A percentile compares a stretch with the other conserved stretches of the same genome.
These are phyloP conservation scores for Helicoverpa armigera DNA, from an alignment of 1,140 invertebrate genomes.

Conservation along the genomic window DNA sequence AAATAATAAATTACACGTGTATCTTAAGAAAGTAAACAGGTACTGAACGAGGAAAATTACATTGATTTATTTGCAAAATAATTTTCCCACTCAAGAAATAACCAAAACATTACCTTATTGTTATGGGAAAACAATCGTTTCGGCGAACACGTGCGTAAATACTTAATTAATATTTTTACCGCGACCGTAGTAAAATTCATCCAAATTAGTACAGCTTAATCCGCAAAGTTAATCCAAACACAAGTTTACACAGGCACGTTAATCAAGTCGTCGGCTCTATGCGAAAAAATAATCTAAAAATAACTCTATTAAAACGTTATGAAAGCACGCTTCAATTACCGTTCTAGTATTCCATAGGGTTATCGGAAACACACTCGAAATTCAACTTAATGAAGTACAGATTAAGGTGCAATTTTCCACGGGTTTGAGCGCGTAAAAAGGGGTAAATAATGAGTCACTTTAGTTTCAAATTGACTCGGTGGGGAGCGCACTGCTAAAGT, in stretches of 20 bases:
- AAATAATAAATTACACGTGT: too few species aligned
- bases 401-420: slow-evolving; percentile 45
- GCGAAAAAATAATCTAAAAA: slow-evolving; percentile 48
- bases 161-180: too few species aligned
- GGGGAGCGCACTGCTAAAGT: slow-evolving; percentile 50
- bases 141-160: too few species aligned
- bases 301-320: slow-evolving; percentile 59
- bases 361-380: slow-evolving; percentile 1
- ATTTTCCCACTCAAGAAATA: too few species aligned
- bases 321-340: slow-evolving; percentile 51
- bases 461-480: slow-evolving; percentile 48
- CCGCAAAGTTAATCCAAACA: slow-evolving; percentile 18
- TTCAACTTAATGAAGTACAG: background rate
- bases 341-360: slow-evolving; percentile 18
- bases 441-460: slow-evolving; percentile 49
- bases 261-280: slow-evolving; percentile 37
- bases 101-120: too few species aligned
- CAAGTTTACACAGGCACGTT: slow-evolving; percentile 26
- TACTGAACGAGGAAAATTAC: too few species aligned
- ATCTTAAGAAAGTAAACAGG: too few species aligned
- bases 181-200: too few species aligned
- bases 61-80: background rate
- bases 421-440: slow-evolving; percentile 17
- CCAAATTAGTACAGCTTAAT: slow-evolving; percentile 10
- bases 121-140: too few species aligned